Percentiles rank a stretch among this genome's conserved stretches.
Evolutionary conservation across 2,113 vertebrate species (phyloP).

Genomic region (Procavia capensis): DNA sequence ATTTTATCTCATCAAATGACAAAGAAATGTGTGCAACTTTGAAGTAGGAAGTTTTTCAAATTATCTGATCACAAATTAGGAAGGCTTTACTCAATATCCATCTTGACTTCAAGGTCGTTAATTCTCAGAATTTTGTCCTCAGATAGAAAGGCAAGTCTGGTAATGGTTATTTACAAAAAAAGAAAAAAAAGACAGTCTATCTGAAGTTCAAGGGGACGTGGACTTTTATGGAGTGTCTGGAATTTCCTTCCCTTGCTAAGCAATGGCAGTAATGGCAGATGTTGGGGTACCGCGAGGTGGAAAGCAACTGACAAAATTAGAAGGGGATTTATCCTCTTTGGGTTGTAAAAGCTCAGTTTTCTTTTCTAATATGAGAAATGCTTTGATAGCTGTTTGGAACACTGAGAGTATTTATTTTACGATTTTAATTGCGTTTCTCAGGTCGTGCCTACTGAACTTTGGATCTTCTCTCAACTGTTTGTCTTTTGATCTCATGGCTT

Average conservation of each 20-base stretch:
- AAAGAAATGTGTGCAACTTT: constrained; percentile 25
- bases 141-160: constrained; percentile 70
- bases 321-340: constrained; percentile 50
- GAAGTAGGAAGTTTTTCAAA: constrained; percentile 51
- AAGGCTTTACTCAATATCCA: constrained; percentile 56
- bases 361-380: constrained; percentile 51
- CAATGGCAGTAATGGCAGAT: constrained; percentile 50
- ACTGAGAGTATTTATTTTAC: constrained; percentile 59
- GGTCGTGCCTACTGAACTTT: constrained; percentile 66
- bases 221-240: constrained; percentile 78
- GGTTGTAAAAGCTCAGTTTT: constrained; percentile 50
- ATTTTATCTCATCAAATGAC: constrained; percentile 33
- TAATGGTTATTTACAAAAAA: constrained; percentile 58
- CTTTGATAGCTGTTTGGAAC: constrained; percentile 61
- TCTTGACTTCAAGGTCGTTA: constrained; percentile 69
- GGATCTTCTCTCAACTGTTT: constrained; percentile 51
- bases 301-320: constrained; percentile 62
- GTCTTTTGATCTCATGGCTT: constrained; percentile 73
- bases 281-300: constrained; percentile 46
- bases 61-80: constrained; percentile 44
- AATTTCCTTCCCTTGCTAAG: constrained; percentile 72
- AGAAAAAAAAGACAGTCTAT: constrained; percentile 26
- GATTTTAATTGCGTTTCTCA: constrained; percentile 67
- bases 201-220: constrained; percentile 71
- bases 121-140: constrained; percentile 61